Evolutionary conservation across 2,888 invertebrate species (phyloP).

Genomic region (Apeira syringaria): DNA sequence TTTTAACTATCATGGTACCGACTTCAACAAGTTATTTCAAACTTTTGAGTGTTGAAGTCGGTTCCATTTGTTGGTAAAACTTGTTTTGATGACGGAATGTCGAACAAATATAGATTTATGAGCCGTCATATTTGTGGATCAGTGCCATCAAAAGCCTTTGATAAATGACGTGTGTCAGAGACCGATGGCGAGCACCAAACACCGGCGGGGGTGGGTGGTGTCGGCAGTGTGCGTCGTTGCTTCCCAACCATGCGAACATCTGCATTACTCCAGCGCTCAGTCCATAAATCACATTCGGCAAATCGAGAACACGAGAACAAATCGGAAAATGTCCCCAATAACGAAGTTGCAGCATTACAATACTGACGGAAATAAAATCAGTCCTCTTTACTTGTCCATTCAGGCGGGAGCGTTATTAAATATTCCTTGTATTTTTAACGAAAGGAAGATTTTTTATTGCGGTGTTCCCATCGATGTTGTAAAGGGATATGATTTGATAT

Average conservation of each 20-base stretch:
- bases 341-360: conserved; percentile 39
- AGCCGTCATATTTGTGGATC: conserved; percentile 40
- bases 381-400: conserved; percentile 24
- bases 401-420: conserved; percentile 28
- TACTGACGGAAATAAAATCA: conserved; percentile 29
- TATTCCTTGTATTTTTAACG: conserved; percentile 19
- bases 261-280: not conserved
- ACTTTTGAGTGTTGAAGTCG: too few relatives aligned
- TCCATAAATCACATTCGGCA: conserved; percentile 56
- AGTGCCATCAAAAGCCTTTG: conserved; percentile 46
- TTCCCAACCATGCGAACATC: not conserved
- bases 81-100: conserved; percentile 24
- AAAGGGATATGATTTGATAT: too few relatives aligned
- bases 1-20: too few relatives aligned
- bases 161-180: conserved; percentile 40
- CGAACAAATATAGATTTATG: conserved; percentile 39
- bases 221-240: not conserved
- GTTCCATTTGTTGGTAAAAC: too few relatives aligned
- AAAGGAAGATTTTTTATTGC: conserved; percentile 12
- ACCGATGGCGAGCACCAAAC: conserved; percentile 6
- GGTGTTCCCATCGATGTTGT: conserved; percentile 5
- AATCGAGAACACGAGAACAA: conserved; percentile 42
- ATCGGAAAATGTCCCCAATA: conserved; percentile 53
- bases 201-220: conserved; percentile 1
- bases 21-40: too few relatives aligned